These are phyloP conservation scores for Ictalurus furcatus DNA, from an alignment of 2,113 vertebrate species.

Conservation along the genomic window DNA sequence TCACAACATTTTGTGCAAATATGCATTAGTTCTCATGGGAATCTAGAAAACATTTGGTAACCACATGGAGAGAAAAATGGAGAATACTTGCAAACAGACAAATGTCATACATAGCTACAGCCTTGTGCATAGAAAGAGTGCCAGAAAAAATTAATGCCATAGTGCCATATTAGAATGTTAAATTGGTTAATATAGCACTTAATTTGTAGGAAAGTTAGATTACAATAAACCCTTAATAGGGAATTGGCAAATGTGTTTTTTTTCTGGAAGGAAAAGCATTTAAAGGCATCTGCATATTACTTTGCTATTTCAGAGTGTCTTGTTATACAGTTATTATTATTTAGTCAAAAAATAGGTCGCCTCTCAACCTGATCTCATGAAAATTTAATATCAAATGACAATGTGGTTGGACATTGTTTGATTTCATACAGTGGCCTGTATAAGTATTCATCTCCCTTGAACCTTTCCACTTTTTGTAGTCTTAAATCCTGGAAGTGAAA, in stretches of 20 bases:
- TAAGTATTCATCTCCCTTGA: not conserved
- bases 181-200: not conserved
- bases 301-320: not conserved
- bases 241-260: not conserved
- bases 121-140: not conserved
- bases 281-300: not conserved
- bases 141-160: constrained; percentile 10
- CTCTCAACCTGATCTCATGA: not conserved
- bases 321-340: not conserved
- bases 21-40: constrained; percentile 27
- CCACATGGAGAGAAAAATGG: constrained; percentile 39
- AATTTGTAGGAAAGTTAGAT: not conserved
- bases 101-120: constrained; percentile 29
- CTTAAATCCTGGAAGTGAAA: not conserved
- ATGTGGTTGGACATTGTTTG: not conserved
- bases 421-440: not conserved
- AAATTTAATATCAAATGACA: not conserved
- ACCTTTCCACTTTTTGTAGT: not conserved
- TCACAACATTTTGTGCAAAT: constrained; percentile 16
- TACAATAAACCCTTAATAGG: not conserved
- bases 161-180: constrained; percentile 19
- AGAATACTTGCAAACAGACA: constrained; percentile 23
- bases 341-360: not conserved
- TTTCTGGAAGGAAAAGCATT: not conserved
- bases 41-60: constrained; percentile 35